These are phyloP conservation scores for Drosophila putrida DNA, from an alignment of 2,888 invertebrate genomes.

Conservation along the genomic window DNA sequence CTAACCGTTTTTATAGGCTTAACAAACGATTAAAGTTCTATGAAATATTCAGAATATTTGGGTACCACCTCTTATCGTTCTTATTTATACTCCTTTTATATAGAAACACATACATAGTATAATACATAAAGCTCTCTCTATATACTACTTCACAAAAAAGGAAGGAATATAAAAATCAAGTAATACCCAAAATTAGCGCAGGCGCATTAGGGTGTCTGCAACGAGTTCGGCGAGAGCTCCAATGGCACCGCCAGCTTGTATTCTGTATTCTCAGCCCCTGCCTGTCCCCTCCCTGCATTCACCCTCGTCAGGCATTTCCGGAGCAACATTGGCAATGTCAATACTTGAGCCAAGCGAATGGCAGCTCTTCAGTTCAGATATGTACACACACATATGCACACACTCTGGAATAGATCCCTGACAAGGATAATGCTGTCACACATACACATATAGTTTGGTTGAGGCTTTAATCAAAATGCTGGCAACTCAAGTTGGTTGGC, in stretches of 20 bases:
- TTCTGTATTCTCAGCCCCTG: constrained; percentile 21
- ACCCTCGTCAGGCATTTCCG: constrained; percentile 19
- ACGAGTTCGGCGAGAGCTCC: constrained; percentile 55
- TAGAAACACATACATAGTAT: not conserved
- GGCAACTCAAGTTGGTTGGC: constrained; percentile 24
- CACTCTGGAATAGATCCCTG: constrained; percentile 33
- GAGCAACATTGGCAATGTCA: constrained; percentile 53
- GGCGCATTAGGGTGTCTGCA: constrained; percentile 60
- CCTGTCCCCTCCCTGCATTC: constrained; percentile 1
- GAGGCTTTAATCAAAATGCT: constrained; percentile 58
- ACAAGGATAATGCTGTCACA: constrained; percentile 64
- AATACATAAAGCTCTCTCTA: constrained; percentile 9
- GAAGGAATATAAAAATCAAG: constrained; percentile 38
- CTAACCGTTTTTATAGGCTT: not conserved
- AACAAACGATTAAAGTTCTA: constrained; percentile 3
- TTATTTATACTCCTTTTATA: not conserved
- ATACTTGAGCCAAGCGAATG: constrained; percentile 77
- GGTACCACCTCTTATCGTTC: not conserved
- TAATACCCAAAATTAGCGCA: constrained; percentile 72
- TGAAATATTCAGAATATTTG: not conserved
- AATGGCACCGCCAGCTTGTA: constrained; percentile 72
- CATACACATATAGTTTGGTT: constrained; percentile 22
- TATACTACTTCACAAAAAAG: constrained; percentile 34
- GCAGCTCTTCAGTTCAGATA: constrained; percentile 65
- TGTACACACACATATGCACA: constrained; percentile 36